These are phyloP conservation scores for Bolinopsis microptera DNA, from an alignment of 37 sponge, comb jelly and placozoan species.

Conservation along the genomic window DNA sequence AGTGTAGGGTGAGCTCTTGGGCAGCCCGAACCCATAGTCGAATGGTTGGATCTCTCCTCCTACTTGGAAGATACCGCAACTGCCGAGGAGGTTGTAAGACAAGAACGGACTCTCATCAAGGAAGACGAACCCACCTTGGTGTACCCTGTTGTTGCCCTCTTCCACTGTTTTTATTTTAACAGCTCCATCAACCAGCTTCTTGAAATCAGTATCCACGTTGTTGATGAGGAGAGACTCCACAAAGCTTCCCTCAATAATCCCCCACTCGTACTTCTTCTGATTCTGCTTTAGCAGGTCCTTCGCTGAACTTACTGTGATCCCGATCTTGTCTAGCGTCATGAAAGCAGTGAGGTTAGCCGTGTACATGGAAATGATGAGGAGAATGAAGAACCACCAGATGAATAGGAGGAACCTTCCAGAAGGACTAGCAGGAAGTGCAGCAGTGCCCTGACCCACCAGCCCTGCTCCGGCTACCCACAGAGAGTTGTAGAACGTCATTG, in stretches of 20 bases:
- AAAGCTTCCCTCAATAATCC: slow-evolving; percentile 40
- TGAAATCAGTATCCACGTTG: slow-evolving; percentile 55
- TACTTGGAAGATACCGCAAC: slow-evolving; percentile 34
- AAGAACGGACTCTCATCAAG: slow-evolving; percentile 49
- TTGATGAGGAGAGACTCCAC: slow-evolving; percentile 55
- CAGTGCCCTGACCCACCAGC: background rate
- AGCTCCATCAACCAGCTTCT: slow-evolving; percentile 54
- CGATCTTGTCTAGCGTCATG: slow-evolving; percentile 61
- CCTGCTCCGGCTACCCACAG: slow-evolving; percentile 53
- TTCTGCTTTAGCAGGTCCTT: slow-evolving; percentile 9
- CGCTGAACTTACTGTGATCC: slow-evolving; percentile 1
- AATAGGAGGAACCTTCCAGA: slow-evolving; percentile 50
- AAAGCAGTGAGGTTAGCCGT: slow-evolving; percentile 61
- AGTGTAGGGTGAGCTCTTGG: slow-evolving; percentile 51
- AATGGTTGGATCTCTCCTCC: slow-evolving; percentile 50
- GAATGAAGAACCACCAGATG: slow-evolving; percentile 55
- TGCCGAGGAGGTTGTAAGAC: background rate
- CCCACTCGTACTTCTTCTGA: slow-evolving; percentile 52
- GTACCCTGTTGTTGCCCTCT: background rate
- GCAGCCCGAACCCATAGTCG: slow-evolving; percentile 43
- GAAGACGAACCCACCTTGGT: slow-evolving; percentile 12
- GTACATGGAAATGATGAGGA: slow-evolving; percentile 65
- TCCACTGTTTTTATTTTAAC: background rate
- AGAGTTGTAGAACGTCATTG: slow-evolving; percentile 53
- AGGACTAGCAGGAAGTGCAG: background rate